phyloP scores from a whole-genome alignment of 1,140 invertebrate genomes.

The Camponotus pennsylvanicus region DNA sequence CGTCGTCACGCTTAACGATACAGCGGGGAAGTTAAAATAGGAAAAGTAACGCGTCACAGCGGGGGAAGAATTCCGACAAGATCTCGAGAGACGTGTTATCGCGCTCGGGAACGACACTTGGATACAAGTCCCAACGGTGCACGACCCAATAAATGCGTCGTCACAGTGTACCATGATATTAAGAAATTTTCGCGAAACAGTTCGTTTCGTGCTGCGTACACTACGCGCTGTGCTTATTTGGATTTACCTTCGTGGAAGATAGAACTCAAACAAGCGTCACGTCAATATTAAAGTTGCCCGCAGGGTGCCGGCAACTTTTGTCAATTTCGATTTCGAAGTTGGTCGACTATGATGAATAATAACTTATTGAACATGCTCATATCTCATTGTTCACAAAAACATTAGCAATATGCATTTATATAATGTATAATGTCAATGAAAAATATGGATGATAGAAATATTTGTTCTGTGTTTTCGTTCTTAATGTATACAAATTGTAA shows the following conservation, averaged over 20 bases:
- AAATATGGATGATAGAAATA: conserved; percentile 11
- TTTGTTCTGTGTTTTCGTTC: background rate
- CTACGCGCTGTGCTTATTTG: background rate
- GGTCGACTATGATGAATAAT: conserved; percentile 1
- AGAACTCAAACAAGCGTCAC: background rate
- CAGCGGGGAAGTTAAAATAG: conserved; percentile 16
- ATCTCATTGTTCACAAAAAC: background rate
- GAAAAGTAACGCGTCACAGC: conserved; percentile 2
- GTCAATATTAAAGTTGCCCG: conserved; percentile 17
- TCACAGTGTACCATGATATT: background rate
- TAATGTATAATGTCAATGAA: background rate
- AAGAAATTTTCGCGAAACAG: conserved; percentile 33
- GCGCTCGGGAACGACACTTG: conserved; percentile 29
- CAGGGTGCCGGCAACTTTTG: conserved; percentile 1
- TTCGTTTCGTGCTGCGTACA: background rate
- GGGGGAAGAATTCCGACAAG: conserved; percentile 6
- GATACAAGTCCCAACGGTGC: conserved; percentile 39
- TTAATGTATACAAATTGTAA: background rate
- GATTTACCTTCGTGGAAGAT: background rate
- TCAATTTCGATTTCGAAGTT: background rate
- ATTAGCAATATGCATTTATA: background rate
- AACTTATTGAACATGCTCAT: background rate
- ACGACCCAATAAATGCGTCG: conserved; percentile 20
- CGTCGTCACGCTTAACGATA: background rate
- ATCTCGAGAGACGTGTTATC: conserved; percentile 20